Evolutionary conservation across 2,888 invertebrate genomes (phyloP).

Genomic region (Macrostomum cliftonense): DNA sequence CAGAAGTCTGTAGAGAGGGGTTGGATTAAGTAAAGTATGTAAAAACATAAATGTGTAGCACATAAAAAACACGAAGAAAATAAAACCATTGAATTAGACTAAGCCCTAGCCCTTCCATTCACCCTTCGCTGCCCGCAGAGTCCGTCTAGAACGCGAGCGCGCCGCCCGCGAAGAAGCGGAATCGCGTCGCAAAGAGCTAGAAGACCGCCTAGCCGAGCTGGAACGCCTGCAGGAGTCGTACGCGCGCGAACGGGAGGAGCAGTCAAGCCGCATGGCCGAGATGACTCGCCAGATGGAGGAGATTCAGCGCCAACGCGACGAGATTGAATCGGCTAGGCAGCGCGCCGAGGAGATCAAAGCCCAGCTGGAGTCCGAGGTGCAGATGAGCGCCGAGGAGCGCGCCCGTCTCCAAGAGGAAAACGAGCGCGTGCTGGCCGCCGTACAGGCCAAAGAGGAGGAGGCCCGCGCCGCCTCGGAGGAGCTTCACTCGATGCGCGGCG

Average conservation of each 20-base stretch:
- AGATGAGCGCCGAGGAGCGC: slow-evolving; percentile 12
- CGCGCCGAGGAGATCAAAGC: slow-evolving; percentile 65
- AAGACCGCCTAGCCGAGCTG: slow-evolving; percentile 2
- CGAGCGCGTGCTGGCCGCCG: background rate
- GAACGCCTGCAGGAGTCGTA: background rate
- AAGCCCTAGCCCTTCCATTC: no score
- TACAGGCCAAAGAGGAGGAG: slow-evolving; percentile 10
- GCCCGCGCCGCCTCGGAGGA: slow-evolving; percentile 13
- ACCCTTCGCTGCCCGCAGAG: no score
- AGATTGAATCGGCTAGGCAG: slow-evolving; percentile 18
- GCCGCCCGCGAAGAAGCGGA: slow-evolving; percentile 7
- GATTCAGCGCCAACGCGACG: slow-evolving; percentile 51
- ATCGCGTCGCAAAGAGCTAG: slow-evolving; percentile 4
- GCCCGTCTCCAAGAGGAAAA: slow-evolving; percentile 11
- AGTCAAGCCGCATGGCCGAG: slow-evolving; percentile 51
- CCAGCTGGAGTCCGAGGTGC: slow-evolving; percentile 24
- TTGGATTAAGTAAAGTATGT: no score
- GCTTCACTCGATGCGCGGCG: background rate
- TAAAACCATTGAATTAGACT: no score
- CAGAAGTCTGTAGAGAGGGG: no score
- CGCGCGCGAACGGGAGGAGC: slow-evolving; percentile 3
- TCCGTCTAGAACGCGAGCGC: background rate
- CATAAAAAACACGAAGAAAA: no score
- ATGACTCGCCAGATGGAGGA: slow-evolving; percentile 6
- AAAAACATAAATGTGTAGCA: no score